Evolutionary conservation across 1,140 invertebrate genomes (phyloP).

Genomic region (Camponotus vicinus): DNA sequence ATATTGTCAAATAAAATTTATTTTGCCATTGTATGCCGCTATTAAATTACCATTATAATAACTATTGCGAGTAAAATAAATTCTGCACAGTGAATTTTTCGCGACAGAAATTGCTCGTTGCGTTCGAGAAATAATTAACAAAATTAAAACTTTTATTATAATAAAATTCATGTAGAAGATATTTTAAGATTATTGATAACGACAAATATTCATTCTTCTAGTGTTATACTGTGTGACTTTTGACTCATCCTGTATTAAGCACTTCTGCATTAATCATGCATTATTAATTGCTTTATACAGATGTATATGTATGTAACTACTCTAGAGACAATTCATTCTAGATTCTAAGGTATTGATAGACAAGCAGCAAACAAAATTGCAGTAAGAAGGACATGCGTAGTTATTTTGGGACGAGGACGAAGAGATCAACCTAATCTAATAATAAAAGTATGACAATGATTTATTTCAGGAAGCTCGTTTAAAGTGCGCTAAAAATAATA

Average conservation of each 20-base stretch:
- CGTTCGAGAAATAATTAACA: constrained; percentile 18
- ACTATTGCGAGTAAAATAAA: constrained; percentile 38
- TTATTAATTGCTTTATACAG: not conserved
- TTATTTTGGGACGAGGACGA: constrained; percentile 78
- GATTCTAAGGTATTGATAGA: constrained; percentile 36
- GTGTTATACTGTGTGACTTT: not conserved
- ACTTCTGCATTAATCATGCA: not conserved
- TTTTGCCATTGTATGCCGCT: constrained; percentile 40
- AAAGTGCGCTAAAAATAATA: constrained; percentile 13
- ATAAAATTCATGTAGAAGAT: not conserved
- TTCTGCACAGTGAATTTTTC: not conserved
- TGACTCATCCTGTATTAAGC: not conserved
- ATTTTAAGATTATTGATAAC: not conserved
- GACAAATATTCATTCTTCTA: too few relatives aligned
- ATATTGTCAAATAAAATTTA: constrained; percentile 60
- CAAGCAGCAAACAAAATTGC: constrained; percentile 71
- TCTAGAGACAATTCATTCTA: constrained; percentile 1
- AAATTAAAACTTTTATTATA: not conserved
- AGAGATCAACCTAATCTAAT: constrained; percentile 75
- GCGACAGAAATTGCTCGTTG: not conserved
- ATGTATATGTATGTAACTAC: not conserved
- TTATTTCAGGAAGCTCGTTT: not conserved
- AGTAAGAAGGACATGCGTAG: constrained; percentile 71
- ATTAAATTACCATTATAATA: constrained; percentile 7
- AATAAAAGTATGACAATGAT: constrained; percentile 11